These are phyloP conservation scores for Tubulanus polymorphus DNA, from an alignment of 2,888 invertebrate species.

Conservation along the genomic window DNA sequence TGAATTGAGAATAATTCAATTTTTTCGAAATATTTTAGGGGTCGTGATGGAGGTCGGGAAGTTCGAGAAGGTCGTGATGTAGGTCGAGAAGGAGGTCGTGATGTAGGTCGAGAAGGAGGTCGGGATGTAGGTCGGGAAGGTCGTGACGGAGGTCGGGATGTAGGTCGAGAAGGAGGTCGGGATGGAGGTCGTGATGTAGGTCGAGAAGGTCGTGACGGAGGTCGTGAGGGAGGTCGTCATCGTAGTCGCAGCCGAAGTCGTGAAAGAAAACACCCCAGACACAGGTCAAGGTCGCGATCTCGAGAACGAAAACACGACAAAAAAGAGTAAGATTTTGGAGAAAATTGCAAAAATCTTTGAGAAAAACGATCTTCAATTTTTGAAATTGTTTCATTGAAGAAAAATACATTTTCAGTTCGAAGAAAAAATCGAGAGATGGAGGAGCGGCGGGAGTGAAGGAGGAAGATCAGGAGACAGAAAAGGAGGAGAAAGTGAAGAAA, in stretches of 20 bases:
- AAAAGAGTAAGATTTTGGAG: not conserved
- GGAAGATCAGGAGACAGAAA: conserved; percentile 16
- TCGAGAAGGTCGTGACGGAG: conserved; percentile 3
- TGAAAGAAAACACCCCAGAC: too few species aligned
- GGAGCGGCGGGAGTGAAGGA: not conserved
- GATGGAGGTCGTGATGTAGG: not conserved
- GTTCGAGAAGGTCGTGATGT: not conserved
- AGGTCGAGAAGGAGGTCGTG: not conserved
- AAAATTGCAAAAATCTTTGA: not conserved
- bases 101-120: not conserved
- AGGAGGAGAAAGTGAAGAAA: conserved; percentile 55
- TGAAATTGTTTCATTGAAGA: too few species aligned
- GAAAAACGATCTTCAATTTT: not conserved
- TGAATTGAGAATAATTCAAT: too few species aligned
- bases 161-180: not conserved
- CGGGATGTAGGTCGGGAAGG: not conserved
- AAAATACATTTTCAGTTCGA: too few species aligned
- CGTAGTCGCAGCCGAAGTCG: conserved; percentile 25
- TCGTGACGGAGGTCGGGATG: not conserved
- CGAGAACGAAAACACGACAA: too few species aligned
- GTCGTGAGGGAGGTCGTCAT: conserved; percentile 23
- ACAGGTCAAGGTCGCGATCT: conserved; percentile 21
- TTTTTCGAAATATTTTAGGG: too few species aligned
- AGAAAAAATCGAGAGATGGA: too few species aligned
- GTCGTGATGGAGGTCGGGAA: not conserved